Conservation (phyloP, 2,797 vertebrate genomes). For the Oreochromis mossambicus region DNA sequence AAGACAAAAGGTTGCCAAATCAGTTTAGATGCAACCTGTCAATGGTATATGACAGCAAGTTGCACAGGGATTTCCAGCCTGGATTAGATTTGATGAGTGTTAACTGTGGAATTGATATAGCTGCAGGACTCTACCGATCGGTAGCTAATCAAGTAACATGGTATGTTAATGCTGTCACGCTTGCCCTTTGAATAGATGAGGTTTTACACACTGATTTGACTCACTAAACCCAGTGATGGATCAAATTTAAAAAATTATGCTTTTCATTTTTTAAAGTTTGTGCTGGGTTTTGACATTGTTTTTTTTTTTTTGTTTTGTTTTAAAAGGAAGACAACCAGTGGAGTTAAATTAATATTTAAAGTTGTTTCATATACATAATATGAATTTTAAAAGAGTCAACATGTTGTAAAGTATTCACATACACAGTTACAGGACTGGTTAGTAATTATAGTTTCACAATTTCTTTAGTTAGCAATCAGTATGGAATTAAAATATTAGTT, state of each 20-base stretch:
- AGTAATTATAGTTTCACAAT: not conserved
- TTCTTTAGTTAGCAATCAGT: not conserved
- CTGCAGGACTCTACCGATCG: slow-evolving; percentile 26
- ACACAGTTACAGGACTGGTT: not conserved
- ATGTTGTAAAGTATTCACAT: not conserved
- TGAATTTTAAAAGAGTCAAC: not conserved
- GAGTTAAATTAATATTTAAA: not conserved
- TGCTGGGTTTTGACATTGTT: not conserved
- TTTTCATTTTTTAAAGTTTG: not conserved
- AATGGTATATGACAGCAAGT: slow-evolving; percentile 65
- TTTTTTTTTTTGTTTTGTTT: too few relatives aligned
- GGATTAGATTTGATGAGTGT: slow-evolving; percentile 69
- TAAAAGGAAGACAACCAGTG: not conserved
- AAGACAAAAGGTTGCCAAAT: slow-evolving; percentile 75
- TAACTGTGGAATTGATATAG: slow-evolving; percentile 69
- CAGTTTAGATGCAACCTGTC: slow-evolving; percentile 70
- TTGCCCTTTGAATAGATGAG: slow-evolving; percentile 59
- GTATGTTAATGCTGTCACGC: slow-evolving; percentile 53
- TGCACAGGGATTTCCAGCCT: slow-evolving; percentile 51
- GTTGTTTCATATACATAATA: not conserved
- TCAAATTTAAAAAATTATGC: not conserved
- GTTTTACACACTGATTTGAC: slow-evolving; percentile 38
- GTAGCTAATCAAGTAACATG: slow-evolving; percentile 63
- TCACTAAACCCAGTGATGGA: slow-evolving; percentile 18
- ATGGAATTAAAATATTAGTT: not conserved